Evolutionary conservation across 2,797 vertebrate genomes (phyloP), one percentile per base, ranked within the genome.

Genomic region (Acanthis flammea): DNA sequence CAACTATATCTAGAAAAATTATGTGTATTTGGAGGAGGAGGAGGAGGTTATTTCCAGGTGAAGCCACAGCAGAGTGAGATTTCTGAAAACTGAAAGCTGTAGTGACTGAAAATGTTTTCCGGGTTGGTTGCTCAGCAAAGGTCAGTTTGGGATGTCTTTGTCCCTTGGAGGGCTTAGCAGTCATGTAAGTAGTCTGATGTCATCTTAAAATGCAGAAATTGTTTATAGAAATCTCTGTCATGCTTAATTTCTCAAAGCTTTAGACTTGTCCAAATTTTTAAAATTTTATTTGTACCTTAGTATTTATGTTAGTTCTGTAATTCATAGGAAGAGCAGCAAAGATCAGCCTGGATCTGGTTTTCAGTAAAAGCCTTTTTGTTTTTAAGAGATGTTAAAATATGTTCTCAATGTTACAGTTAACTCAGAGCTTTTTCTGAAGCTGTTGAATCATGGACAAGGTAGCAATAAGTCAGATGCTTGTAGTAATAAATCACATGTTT

Each of bases 1-100:
- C 21, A 60, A 0, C 2, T 53, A 0, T 16, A 4, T 21, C 8
- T 66, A 37, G 35, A 31, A 62, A 21, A 67, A 24, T 5, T 6
- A 1, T 11, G 0, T 28, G 4, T 63, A 2, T 48, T 63, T 68
- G 58, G 24, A 66, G 60, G 19, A 68, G 44, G 19, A 68, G 44
- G 24, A 55, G 25, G 11, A 62, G 6, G 22, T 70, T 78, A 4
- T 76, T 67, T 48, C 23, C 53, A 44, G 37, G 13, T 78, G 21
- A 47, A 21, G 4, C 2, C 11, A 3, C 18, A 47, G 24, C 58
- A 78, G 65, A 39, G 33, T 39, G 55, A 19, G 39, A 16, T 39
- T 75, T 77, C 41, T 82, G 62, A 47, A 42, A 85, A 31, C 12
- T 2, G 16, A 44, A 63, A 35, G n/a, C 73, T 75, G 9, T 42